A percentile compares a stretch with the other conserved stretches of the same genome.
phyloP scores from a whole-genome alignment of 2,888 invertebrate species.

The Aricia artaxerxes region DNA sequence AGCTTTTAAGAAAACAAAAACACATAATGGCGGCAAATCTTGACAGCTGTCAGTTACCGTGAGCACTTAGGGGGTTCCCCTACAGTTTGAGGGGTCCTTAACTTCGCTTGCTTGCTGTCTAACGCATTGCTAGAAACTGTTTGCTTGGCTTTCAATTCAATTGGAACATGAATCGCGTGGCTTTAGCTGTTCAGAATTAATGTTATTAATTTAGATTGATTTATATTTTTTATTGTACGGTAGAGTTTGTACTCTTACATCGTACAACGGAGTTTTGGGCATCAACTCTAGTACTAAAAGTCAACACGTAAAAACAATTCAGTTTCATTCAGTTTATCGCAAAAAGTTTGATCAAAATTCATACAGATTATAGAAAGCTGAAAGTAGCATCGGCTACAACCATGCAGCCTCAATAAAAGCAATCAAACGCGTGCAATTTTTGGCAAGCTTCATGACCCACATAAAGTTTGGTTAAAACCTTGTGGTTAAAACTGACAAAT shows the following conservation, averaged over 20 bases:
- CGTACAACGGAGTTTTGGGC: too few relatives aligned
- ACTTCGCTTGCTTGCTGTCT: background rate
- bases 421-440: constrained; percentile 6
- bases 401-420: constrained; percentile 13
- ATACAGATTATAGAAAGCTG: background rate
- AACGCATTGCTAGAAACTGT: background rate
- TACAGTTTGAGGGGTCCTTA: background rate
- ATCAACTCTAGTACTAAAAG: too few relatives aligned
- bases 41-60: constrained; percentile 43
- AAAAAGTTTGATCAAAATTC: background rate
- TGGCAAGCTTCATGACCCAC: constrained; percentile 15
- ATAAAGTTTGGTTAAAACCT: background rate
- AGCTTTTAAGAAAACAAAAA: constrained; percentile 22
- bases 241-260: background rate
- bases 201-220: background rate
- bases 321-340: background rate
- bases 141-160: constrained; percentile 6
- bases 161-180: background rate
- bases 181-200: background rate
- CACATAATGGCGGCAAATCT: constrained; percentile 22
- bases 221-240: background rate
- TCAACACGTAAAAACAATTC: background rate
- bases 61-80: constrained; percentile 27
- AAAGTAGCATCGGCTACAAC: background rate
- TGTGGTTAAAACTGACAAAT: background rate